Evolutionary conservation across 2,888 invertebrate species (phyloP), one percentile per base, ranked within the genome.

Genomic region (Thysanoteuthis rhombus): DNA sequence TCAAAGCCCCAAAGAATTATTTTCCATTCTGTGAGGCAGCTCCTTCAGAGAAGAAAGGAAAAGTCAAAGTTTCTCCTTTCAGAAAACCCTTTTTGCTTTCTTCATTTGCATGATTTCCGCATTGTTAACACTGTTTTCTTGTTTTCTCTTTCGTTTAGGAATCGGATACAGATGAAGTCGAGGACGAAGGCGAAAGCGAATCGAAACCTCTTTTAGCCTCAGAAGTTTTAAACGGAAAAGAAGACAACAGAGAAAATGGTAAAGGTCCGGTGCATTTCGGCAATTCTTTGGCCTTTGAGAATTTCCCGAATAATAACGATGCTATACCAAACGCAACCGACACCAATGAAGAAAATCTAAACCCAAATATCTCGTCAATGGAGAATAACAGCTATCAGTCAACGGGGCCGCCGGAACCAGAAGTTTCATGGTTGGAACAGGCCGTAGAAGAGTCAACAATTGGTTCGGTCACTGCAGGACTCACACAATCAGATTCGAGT

Each of bases 401-500:
- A 32, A 32, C 45, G 16, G 47, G 32, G 4, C 93, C 5, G 42
- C 32, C 93, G 39, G 38, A 45, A 39, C 58, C 58, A 6, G 93
- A 93, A 16, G 45, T 92, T 45, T 45, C 58, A 5, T 58, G 58
- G 93, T 32, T 93, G 16, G 93, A 93, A 93, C 93, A 93, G 6
- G 93, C 52, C 42, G 93, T 93, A n/a, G 93, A 93, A 58, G 93
- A 93, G 32, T 47, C 93, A 10, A 58, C 93, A 19, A 39, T 93
- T n/a, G 93, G 93, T 93, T 93, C 93, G 42, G 58, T 93, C 32
- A 93, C 47, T 52, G 58, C 58, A 39, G 98, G 98, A 0, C 97
- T 98, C 4, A 98, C 98, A 12, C 98, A 98, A 96, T 98, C 98
- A 12, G 98, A 98, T 96, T 98, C 98, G 36, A 98, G 98, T 47